Percentiles rank a stretch among this genome's conserved stretches.
Evolutionary conservation across 2,888 invertebrate genomes (phyloP).

Genomic region (Xanthorhoe spadicearia): DNA sequence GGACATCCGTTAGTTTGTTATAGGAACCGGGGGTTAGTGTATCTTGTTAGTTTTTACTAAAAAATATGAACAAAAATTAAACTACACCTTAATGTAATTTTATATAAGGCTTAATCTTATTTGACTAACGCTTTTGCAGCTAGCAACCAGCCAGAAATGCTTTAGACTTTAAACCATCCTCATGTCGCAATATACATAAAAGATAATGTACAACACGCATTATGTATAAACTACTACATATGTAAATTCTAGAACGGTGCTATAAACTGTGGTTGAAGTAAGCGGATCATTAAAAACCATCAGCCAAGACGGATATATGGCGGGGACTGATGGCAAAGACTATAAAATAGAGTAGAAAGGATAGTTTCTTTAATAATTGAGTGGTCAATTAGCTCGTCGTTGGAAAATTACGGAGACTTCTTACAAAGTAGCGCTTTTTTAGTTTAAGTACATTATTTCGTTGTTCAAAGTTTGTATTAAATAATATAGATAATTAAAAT

Average conservation of each 20-base stretch:
- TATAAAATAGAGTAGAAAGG: slow-evolving; percentile 36
- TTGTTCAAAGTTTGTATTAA: not conserved
- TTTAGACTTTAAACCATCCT: not conserved
- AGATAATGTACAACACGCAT: slow-evolving; percentile 20
- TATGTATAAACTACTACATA: slow-evolving; percentile 17
- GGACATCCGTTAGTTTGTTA: too few species aligned
- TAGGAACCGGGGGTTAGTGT: too few species aligned
- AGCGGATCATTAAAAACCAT: slow-evolving; percentile 76
- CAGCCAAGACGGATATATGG: slow-evolving; percentile 49
- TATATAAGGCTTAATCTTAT: too few species aligned
- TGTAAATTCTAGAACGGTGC: slow-evolving; percentile 13
- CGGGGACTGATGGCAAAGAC: slow-evolving; percentile 56
- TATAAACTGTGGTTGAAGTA: slow-evolving; percentile 32
- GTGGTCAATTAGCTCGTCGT: not conserved
- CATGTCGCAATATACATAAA: slow-evolving; percentile 18
- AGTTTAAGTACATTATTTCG: not conserved
- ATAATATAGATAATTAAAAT: too few species aligned
- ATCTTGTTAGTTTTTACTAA: too few species aligned
- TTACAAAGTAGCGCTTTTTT: not conserved
- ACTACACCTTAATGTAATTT: too few species aligned
- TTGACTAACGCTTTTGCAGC: too few species aligned
- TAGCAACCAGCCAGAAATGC: too few species aligned
- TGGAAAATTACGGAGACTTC: not conserved
- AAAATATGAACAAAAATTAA: too few species aligned
- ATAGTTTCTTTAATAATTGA: slow-evolving; percentile 21